A percentile compares a stretch with the other conserved stretches of the same genome.
phyloP scores from a whole-genome alignment of 2,113 vertebrate genomes.

The Felis chaus region DNA sequence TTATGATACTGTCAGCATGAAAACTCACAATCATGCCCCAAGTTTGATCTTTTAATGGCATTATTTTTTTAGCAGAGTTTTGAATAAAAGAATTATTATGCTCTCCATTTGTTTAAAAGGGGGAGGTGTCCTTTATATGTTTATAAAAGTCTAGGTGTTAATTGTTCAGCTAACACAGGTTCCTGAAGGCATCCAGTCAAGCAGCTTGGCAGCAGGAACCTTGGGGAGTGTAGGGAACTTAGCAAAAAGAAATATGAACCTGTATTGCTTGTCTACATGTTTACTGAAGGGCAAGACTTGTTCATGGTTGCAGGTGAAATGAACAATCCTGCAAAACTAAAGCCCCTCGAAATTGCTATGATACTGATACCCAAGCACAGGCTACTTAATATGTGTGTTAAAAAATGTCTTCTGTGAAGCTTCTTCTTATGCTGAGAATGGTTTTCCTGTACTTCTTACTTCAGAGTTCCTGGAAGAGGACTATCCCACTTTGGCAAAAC shows the following conservation, averaged over 20 bases:
- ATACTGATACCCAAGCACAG: background rate
- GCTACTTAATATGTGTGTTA: background rate
- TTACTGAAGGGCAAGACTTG: background rate
- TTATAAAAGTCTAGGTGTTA: background rate
- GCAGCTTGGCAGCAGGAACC: background rate
- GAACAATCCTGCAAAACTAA: background rate
- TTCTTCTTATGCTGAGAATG: background rate
- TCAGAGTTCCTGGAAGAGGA: slow-evolving; percentile 35
- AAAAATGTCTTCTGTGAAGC: slow-evolving; percentile 13
- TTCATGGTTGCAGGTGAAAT: background rate
- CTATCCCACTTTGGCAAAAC: slow-evolving; percentile 9
- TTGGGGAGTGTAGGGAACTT: background rate
- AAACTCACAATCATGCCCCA: background rate
- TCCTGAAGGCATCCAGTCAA: background rate
- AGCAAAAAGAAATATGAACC: background rate
- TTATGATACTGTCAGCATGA: background rate
- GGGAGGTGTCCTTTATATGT: background rate
- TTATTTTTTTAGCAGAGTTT: background rate
- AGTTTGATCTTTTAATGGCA: background rate
- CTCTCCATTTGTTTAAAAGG: background rate
- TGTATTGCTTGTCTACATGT: background rate
- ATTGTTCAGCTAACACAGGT: background rate
- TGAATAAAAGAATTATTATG: background rate
- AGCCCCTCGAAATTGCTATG: background rate
- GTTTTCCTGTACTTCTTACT: slow-evolving; percentile 29